Percentiles rank a stretch among this genome's conserved stretches.
Evolutionary conservation across 2,888 invertebrate species (phyloP).

Genomic region (Mythimna loreyi): DNA sequence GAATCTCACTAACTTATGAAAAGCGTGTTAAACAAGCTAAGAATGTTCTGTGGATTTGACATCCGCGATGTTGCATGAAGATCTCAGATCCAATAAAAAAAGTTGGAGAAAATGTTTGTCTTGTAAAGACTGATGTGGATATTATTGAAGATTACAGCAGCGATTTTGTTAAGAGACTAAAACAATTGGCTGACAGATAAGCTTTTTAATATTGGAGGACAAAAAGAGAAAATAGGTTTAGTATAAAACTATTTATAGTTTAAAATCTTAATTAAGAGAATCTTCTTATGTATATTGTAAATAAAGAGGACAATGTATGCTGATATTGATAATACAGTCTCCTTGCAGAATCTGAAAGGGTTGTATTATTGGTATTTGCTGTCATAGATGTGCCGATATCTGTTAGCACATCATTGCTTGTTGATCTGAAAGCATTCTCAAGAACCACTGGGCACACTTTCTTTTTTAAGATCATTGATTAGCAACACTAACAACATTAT

Average conservation of each 20-base stretch:
- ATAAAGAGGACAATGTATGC: too few species aligned
- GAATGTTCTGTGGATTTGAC: slow-evolving; percentile 96
- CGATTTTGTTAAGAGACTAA: slow-evolving; percentile 92
- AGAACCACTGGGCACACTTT: too few species aligned
- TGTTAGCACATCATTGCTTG: too few species aligned
- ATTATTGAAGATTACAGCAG: slow-evolving; percentile 95
- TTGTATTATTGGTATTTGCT: too few species aligned
- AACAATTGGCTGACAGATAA: slow-evolving; percentile 93
- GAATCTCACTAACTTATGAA: slow-evolving; percentile 91
- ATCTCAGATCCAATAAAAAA: slow-evolving; percentile 94
- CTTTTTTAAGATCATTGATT: too few species aligned
- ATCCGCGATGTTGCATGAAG: slow-evolving; percentile 91
- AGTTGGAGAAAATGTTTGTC: slow-evolving; percentile 96
- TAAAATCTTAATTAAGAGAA: too few species aligned
- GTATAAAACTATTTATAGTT: too few species aligned
- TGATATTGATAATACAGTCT: slow-evolving; percentile 98
- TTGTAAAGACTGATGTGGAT: slow-evolving; percentile 97
- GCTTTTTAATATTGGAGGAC: slow-evolving; percentile 98
- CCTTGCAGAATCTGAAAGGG: slow-evolving; percentile 95
- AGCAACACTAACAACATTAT: background rate
- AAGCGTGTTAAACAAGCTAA: slow-evolving; percentile 91
- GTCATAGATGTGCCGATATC: too few species aligned
- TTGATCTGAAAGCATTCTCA: too few species aligned
- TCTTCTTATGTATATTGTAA: too few species aligned
- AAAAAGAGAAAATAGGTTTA: too few species aligned